Conservation (phyloP, 2,797 vertebrate species). For the Anguilla anguilla region DNA sequence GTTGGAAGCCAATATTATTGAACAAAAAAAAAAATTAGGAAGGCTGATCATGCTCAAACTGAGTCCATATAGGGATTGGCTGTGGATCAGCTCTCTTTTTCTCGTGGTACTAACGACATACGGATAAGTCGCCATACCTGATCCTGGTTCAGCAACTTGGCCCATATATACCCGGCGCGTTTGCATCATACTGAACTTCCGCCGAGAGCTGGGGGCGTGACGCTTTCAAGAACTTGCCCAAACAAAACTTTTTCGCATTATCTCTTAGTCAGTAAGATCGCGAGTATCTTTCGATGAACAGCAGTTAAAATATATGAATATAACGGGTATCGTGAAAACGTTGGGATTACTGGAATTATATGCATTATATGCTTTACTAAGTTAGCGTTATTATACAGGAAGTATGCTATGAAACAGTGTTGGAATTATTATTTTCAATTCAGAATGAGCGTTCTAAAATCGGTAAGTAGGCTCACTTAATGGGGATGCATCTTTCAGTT, state of each 20-base stretch:
- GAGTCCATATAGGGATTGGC: not conserved
- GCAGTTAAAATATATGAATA: not conserved
- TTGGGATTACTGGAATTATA: not conserved
- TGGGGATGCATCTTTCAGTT: not conserved
- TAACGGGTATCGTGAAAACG: not conserved
- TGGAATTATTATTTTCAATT: not conserved
- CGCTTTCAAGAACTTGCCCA: not conserved
- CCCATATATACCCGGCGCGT: not conserved
- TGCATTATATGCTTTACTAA: not conserved
- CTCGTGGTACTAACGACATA: too few relatives aligned
- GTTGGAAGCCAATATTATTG: not conserved
- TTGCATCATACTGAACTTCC: not conserved
- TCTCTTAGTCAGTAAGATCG: not conserved
- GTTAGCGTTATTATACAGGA: not conserved
- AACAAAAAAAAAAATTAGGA: not conserved
- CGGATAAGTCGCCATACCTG: not conserved
- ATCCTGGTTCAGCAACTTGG: not conserved
- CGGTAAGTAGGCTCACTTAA: not conserved
- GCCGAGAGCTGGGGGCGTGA: not conserved
- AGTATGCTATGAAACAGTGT: not conserved
- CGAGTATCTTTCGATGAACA: not conserved
- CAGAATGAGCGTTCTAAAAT: not conserved
- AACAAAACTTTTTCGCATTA: not conserved
- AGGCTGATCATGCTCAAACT: too few relatives aligned
- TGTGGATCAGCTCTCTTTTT: not conserved